phyloP scores from a whole-genome alignment of 2,888 invertebrate genomes.

The Drosophila recens region DNA sequence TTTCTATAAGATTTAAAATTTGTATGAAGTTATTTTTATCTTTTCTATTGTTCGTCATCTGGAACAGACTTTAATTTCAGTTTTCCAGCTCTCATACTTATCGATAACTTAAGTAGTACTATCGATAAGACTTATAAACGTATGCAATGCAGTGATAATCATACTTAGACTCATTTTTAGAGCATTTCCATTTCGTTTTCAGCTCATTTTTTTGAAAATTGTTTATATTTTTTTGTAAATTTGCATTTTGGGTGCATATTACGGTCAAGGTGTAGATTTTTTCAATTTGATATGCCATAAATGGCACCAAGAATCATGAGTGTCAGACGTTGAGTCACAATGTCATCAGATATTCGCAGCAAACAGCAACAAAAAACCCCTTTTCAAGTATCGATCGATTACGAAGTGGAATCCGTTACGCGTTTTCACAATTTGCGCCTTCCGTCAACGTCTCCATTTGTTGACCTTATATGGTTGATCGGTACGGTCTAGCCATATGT shows the following conservation, averaged over 20 bases:
- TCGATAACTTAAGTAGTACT: not conserved
- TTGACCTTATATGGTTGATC: constrained; percentile 50
- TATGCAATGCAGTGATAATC: too few relatives aligned
- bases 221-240: constrained; percentile 15
- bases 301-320: constrained; percentile 46
- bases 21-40: not conserved
- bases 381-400: constrained; percentile 29
- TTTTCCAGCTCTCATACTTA: not conserved
- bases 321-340: constrained; percentile 38
- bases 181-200: constrained; percentile 1
- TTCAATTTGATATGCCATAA: constrained; percentile 39
- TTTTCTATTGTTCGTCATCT: not conserved
- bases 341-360: constrained; percentile 29
- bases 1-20: not conserved
- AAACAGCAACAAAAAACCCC: constrained; percentile 1
- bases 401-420: constrained; percentile 49
- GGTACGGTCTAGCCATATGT: constrained; percentile 34
- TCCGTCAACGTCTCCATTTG: constrained; percentile 13
- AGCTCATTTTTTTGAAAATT: not conserved
- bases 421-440: constrained; percentile 20
- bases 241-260: constrained; percentile 37
- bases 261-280: constrained; percentile 44
- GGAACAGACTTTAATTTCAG: not conserved
- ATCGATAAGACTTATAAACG: not conserved
- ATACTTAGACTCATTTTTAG: not conserved